Conservation (phyloP, 2,888 invertebrate species). For the Lasioglossum marginatum region DNA sequence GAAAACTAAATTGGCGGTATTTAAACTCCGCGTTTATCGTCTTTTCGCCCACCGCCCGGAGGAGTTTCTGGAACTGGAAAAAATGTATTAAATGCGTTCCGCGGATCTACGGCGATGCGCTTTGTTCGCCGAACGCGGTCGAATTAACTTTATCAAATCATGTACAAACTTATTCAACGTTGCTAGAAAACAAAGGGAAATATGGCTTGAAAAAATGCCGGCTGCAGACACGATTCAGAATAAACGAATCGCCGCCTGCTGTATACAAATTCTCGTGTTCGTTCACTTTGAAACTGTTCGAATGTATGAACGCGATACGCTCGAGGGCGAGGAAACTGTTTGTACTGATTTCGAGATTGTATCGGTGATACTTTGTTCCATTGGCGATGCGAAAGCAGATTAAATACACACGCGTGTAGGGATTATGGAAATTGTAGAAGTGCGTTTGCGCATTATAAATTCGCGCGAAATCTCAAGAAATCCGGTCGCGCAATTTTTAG, state of each 20-base stretch:
- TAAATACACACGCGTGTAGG: background rate
- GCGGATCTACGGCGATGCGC: background rate
- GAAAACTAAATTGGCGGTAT: background rate
- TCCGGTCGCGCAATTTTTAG: background rate
- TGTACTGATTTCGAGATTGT: background rate
- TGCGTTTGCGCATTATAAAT: background rate
- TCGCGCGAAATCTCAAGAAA: background rate
- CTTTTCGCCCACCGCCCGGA: background rate
- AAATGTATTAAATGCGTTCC: background rate
- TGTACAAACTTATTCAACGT: background rate
- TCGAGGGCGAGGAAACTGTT: background rate
- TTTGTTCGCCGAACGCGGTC: background rate
- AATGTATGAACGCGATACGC: background rate
- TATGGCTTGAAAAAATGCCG: background rate
- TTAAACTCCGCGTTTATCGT: background rate
- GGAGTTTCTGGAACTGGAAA: background rate
- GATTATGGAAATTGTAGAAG: background rate
- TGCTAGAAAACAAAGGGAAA: background rate
- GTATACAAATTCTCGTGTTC: background rate
- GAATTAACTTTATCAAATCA: background rate
- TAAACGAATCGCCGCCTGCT: background rate
- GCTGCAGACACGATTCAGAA: background rate
- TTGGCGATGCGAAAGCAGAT: background rate
- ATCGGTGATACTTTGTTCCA: background rate
- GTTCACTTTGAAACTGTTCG: background rate